These are phyloP conservation scores for Lucifuga dentata DNA, from an alignment of 2,113 vertebrate genomes.

Conservation along the genomic window DNA sequence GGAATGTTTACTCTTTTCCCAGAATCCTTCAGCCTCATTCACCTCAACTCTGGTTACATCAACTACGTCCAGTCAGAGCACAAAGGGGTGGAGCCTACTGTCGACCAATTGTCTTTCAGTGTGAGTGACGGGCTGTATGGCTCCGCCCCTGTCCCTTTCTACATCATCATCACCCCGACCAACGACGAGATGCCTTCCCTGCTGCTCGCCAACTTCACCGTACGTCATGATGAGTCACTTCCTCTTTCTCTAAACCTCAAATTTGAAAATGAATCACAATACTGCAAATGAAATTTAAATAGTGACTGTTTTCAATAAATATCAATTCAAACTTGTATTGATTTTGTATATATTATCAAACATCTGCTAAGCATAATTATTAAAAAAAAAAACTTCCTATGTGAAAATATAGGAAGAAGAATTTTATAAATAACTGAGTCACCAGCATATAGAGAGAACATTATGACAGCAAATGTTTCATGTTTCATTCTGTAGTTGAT, in stretches of 20 bases:
- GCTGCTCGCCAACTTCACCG: conserved; percentile 75
- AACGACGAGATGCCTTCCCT: conserved; percentile 79
- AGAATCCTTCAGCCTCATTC: conserved; percentile 81
- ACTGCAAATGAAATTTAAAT: too few relatives aligned
- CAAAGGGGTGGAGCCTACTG: conserved; percentile 62
- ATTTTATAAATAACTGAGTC: too few relatives aligned
- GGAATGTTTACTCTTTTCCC: background rate
- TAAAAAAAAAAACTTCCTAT: too few relatives aligned
- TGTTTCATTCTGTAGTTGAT: too few relatives aligned
- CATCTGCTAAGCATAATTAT: too few relatives aligned
- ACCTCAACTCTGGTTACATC: conserved; percentile 75
- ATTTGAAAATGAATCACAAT: too few relatives aligned
- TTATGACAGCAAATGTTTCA: too few relatives aligned
- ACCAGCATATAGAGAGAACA: too few relatives aligned
- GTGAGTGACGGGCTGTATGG: conserved; percentile 79
- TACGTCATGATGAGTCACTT: conserved; percentile 32
- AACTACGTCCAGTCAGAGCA: conserved; percentile 77
- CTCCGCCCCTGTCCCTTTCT: conserved; percentile 76
- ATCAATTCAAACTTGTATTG: too few relatives aligned
- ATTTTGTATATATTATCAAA: too few relatives aligned
- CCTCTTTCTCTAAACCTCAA: background rate
- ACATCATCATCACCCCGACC: conserved; percentile 80
- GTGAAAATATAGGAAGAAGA: too few relatives aligned
- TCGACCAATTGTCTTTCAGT: conserved; percentile 74
- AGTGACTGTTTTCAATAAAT: too few relatives aligned